phyloP scores from a whole-genome alignment of 1,140 invertebrate species.

The Limonius californicus region DNA sequence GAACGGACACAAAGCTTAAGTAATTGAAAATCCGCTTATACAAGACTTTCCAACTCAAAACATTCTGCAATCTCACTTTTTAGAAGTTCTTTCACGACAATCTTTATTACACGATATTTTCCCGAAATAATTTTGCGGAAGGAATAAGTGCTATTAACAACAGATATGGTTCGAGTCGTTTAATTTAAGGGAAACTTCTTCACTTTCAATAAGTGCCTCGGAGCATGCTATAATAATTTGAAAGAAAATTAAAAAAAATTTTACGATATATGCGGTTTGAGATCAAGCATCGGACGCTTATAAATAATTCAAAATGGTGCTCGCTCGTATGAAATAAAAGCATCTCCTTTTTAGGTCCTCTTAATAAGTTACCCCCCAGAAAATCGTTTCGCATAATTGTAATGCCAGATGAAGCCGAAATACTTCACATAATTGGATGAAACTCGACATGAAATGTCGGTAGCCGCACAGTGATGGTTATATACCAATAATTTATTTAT shows the following conservation, averaged over 20 bases:
- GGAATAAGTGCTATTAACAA: not conserved
- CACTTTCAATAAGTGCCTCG: too few species aligned
- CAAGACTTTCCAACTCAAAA: too few species aligned
- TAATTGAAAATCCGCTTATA: too few species aligned
- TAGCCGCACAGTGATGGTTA: not conserved
- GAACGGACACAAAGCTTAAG: too few species aligned
- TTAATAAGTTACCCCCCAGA: not conserved
- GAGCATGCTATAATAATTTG: not conserved
- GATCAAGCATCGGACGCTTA: not conserved
- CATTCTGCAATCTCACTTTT: too few species aligned
- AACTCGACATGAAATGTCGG: not conserved
- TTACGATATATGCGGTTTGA: not conserved
- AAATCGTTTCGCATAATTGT: not conserved
- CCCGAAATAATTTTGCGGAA: not conserved
- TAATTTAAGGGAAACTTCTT: too few species aligned
- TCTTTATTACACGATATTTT: not conserved
- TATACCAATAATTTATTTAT: conserved; percentile 11
- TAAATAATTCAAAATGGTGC: not conserved
- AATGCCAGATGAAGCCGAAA: not conserved
- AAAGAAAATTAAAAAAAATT: not conserved
- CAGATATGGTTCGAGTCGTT: not conserved
- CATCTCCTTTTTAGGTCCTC: not conserved
- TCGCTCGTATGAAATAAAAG: not conserved
- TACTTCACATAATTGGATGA: conserved; percentile 5
- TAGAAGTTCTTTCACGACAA: not conserved